Base-by-base conservation (phyloP, 92 coral and sea anemone species). In the Montipora capitata region DNA sequence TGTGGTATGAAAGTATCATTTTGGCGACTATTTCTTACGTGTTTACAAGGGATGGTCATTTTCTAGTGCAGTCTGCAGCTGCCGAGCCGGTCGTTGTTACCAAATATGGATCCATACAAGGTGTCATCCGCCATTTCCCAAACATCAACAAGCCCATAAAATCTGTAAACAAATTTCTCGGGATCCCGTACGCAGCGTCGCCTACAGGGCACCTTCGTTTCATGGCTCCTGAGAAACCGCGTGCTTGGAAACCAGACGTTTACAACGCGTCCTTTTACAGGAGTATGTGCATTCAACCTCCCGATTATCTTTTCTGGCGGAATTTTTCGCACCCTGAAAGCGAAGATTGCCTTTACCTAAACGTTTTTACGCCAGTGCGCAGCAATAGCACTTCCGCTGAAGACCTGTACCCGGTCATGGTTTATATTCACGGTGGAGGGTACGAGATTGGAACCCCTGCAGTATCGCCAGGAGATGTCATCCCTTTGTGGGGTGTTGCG, bases 391-490 rank as follows among this genome's bases (percentile, higher is more conserved):
- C 84, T 3, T 16, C 59, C 13, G 40, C 44, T 39, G 51, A 11
- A 11, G 52, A 40, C 4, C 43, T 18, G 38, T 85, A 81, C 76
- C 96, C 98, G 6, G 98, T 95, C 48, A 95, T 95, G 98, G 98
- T 93, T 3, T 95, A 95, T 77, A 95, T 95, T 43, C 96, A 95
- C 65, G 96, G 98, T 20, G 98, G 98, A 13, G 98, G 98, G 0
- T 95, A 95, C 84, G 98, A 95, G 68, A 95, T 94, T 7, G 98
- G 98, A 5, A 87, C 96, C 40, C 98, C 98, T 3, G 91, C 81
- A 18, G 73, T 95, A 11, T 87, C 95, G 62, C 98, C 98, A 40
- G 98, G 98, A 20, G 98, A 95, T 83, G 88, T 91, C 18, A 80
- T 95, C 4, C 96, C 96, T 43, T 80, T 95, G 68, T 95, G 96